Evolutionary conservation across 2,888 invertebrate genomes (phyloP).

Genomic region (Drosophila quinaria): DNA sequence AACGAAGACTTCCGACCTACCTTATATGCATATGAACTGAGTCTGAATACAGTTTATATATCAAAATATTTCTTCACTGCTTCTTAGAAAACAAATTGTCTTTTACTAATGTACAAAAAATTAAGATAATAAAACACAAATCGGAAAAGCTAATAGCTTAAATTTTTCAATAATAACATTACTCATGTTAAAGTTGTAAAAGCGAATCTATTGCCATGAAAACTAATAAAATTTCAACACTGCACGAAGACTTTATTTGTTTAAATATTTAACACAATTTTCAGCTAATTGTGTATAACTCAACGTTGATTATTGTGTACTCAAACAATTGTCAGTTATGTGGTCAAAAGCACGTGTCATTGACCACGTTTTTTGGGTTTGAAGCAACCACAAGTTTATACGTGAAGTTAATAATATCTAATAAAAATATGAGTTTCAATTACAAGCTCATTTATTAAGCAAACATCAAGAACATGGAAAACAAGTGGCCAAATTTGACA

Average conservation of each 20-base stretch:
- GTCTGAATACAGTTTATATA: too few relatives aligned
- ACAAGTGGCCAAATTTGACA: constrained; percentile 9
- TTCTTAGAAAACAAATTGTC: too few relatives aligned
- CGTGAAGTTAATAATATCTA: background rate
- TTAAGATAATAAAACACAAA: too few relatives aligned
- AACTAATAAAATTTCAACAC: constrained; percentile 15
- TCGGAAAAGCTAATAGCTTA: too few relatives aligned
- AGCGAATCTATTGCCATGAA: background rate
- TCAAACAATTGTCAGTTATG: constrained; percentile 46
- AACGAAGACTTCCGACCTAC: too few relatives aligned
- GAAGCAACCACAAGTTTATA: constrained; percentile 8
- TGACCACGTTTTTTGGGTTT: constrained; percentile 20
- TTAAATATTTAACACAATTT: constrained; percentile 34
- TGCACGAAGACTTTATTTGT: constrained; percentile 14
- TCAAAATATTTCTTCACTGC: too few relatives aligned
- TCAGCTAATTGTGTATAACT: constrained; percentile 10
- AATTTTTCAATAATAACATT: background rate
- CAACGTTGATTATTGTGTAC: constrained; percentile 34
- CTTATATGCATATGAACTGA: too few relatives aligned
- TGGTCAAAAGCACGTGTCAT: constrained; percentile 56
- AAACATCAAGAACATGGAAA: constrained; percentile 18
- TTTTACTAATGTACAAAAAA: too few relatives aligned
- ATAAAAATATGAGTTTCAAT: constrained; percentile 38
- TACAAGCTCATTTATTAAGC: constrained; percentile 18
- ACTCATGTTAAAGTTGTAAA: background rate